Evolutionary conservation across 2,888 invertebrate species (phyloP).

Genomic region (Bellardia pandia): DNA sequence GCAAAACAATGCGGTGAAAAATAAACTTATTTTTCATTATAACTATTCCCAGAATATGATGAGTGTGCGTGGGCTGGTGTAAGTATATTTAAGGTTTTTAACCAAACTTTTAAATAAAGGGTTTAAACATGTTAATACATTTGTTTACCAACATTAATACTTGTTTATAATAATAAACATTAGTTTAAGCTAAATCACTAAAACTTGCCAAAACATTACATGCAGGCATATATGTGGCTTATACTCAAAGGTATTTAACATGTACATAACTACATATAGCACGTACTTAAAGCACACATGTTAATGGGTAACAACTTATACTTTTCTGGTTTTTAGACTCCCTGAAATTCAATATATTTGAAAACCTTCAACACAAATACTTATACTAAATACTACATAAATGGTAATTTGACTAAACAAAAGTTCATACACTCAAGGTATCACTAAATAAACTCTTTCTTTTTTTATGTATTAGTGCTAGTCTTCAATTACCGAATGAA

Average conservation of each 20-base stretch:
- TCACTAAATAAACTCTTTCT: too few relatives aligned
- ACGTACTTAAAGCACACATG: neutral
- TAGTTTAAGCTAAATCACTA: constrained; percentile 38
- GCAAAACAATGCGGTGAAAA: constrained; percentile 46
- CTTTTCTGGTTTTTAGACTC: too few relatives aligned
- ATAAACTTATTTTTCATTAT: constrained; percentile 43
- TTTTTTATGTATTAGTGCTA: neutral
- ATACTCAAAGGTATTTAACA: constrained; percentile 19
- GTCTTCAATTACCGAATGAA: neutral
- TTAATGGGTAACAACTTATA: constrained; percentile 1
- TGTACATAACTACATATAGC: neutral
- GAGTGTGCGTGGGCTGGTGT: neutral
- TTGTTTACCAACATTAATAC: constrained; percentile 58
- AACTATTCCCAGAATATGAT: neutral
- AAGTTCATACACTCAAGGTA: too few relatives aligned
- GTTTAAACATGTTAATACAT: constrained; percentile 48
- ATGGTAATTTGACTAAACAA: too few relatives aligned
- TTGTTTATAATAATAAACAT: constrained; percentile 48
- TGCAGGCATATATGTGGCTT: constrained; percentile 14
- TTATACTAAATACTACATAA: too few relatives aligned
- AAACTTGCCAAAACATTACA: constrained; percentile 26
- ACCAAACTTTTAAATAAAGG: constrained; percentile 7
- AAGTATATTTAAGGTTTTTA: constrained; percentile 13
- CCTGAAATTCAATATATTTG: too few relatives aligned
- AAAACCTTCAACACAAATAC: too few relatives aligned